phyloP scores from a whole-genome alignment of 2,888 invertebrate genomes.

The Pristionchus maxplancki region DNA sequence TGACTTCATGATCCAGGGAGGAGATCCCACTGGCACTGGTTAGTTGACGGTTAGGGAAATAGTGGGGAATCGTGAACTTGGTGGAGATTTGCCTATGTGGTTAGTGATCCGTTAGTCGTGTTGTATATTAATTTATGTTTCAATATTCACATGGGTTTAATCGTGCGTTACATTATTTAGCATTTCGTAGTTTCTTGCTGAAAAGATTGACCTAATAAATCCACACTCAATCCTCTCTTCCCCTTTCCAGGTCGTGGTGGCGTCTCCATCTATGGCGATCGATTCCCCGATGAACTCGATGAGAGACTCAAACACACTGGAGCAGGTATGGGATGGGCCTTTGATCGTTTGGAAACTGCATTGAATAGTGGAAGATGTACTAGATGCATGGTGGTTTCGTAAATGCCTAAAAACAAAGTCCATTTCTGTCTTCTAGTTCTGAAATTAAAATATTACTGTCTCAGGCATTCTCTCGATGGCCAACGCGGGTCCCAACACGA shows the following conservation, averaged over 20 bases:
- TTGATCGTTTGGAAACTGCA: neutral
- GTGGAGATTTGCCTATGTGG: neutral
- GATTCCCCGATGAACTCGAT: conserved; percentile 96
- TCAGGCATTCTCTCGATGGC: conserved; percentile 85
- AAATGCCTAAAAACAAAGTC: no score
- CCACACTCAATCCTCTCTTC: neutral
- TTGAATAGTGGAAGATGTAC: neutral
- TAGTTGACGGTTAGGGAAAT: neutral
- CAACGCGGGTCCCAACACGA: conserved; percentile 95
- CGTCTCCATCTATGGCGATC: conserved; percentile 94
- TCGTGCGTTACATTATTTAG: no score
- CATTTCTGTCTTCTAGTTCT: no score
- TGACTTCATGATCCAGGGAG: conserved; percentile 83
- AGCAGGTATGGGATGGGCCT: conserved; percentile 81
- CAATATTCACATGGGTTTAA: no score
- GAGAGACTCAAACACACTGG: conserved; percentile 95
- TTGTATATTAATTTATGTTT: no score
- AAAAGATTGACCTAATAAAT: no score
- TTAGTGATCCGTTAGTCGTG: neutral
- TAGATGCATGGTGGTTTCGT: neutral
- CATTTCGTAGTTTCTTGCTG: no score
- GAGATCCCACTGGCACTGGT: conserved; percentile 96
- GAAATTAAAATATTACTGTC: no score
- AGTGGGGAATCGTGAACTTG: no score
- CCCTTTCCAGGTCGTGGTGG: conserved; percentile 87